These are phyloP conservation scores for Myrmecobius fasciatus DNA, from an alignment of 2,113 vertebrate species.

Conservation along the genomic window DNA sequence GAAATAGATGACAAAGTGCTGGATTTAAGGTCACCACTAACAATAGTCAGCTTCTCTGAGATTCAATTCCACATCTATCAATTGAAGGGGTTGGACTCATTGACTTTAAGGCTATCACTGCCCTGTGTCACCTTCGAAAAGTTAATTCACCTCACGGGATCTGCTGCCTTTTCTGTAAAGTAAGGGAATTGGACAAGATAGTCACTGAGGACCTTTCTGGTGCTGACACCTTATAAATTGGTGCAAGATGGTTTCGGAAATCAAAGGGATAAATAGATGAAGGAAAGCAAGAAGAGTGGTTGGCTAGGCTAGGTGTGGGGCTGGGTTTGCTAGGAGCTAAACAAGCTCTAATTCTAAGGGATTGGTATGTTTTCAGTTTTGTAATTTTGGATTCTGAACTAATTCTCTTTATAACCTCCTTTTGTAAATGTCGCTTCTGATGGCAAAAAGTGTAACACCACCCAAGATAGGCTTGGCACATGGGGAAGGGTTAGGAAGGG, in stretches of 20 bases:
- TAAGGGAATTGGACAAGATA: background rate
- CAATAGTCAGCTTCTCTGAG: background rate
- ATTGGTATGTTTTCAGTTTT: constrained; percentile 20
- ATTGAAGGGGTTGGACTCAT: background rate
- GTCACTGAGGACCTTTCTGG: background rate
- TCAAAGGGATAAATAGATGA: too few species aligned
- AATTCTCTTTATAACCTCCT: constrained; percentile 30
- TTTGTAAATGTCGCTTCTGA: constrained; percentile 39
- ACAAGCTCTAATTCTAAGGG: background rate
- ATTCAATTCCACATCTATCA: background rate
- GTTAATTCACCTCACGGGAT: background rate
- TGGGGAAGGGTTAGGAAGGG: constrained; percentile 30
- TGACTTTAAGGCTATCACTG: background rate
- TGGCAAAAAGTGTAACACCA: accelerated
- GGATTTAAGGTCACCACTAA: background rate
- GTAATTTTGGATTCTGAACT: constrained; percentile 20
- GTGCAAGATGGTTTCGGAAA: background rate
- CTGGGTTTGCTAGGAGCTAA: background rate
- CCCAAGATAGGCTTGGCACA: background rate
- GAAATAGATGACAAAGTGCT: background rate
- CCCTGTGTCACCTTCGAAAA: background rate
- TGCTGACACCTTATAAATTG: background rate
- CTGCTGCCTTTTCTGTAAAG: background rate
- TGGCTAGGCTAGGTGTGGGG: background rate
- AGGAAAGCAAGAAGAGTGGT: background rate